phyloP scores from a whole-genome alignment of 2,888 invertebrate genomes.

The Criorhina ranunculi region DNA sequence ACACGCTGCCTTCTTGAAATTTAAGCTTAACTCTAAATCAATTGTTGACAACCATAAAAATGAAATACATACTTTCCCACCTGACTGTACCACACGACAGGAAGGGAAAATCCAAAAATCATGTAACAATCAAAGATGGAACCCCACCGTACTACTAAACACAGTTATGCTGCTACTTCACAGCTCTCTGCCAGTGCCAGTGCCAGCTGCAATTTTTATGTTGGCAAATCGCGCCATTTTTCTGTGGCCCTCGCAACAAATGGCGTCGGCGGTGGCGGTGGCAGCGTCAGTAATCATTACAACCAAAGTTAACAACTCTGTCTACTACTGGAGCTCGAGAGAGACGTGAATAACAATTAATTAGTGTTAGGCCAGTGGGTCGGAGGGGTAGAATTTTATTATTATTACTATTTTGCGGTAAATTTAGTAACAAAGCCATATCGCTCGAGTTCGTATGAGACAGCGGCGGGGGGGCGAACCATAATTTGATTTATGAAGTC shows the following conservation, averaged over 20 bases:
- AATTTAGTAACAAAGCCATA: slow-evolving; percentile 54
- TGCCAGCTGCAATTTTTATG: slow-evolving; percentile 38
- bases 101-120: slow-evolving; percentile 15
- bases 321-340: slow-evolving; percentile 32
- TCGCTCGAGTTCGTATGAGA: neutral
- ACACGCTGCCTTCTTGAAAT: neutral
- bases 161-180: slow-evolving; percentile 23
- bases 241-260: neutral
- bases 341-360: slow-evolving; percentile 55
- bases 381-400: slow-evolving; percentile 3
- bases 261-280: no score
- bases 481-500: slow-evolving; percentile 55
- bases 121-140: slow-evolving; percentile 38
- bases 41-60: neutral
- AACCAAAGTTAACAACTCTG: neutral
- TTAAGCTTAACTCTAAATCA: neutral
- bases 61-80: neutral
- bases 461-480: neutral
- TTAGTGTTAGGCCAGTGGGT: slow-evolving; percentile 20
- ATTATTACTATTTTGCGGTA: slow-evolving; percentile 42
- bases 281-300: no score
- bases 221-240: slow-evolving; percentile 41
- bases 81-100: slow-evolving; percentile 18
- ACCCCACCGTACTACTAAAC: neutral
- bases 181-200: no score